Evolutionary conservation across 2,113 vertebrate species (phyloP).

Genomic region (Sylvilagus bachmani): DNA sequence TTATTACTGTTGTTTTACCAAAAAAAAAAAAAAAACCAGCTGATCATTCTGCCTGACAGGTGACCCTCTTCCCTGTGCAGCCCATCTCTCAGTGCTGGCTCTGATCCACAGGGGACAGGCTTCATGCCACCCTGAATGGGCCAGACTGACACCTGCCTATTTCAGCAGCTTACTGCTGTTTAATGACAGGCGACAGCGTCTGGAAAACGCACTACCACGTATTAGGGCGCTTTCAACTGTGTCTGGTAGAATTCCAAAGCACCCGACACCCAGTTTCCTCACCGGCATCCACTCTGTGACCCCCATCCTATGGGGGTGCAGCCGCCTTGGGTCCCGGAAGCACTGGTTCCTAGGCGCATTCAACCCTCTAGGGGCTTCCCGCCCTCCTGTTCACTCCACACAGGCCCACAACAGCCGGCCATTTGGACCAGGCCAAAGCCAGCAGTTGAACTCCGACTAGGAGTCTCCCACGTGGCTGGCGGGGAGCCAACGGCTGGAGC

Average conservation of each 20-base stretch:
- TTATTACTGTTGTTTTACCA: not conserved
- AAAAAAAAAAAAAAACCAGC: constrained; percentile 16
- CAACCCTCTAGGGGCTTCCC: not conserved
- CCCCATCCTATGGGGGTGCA: not conserved
- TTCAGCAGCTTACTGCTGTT: constrained; percentile 21
- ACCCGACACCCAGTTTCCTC: constrained; percentile 45
- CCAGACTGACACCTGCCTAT: constrained; percentile 24
- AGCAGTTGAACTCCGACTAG: too few species aligned
- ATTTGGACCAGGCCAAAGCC: too few species aligned
- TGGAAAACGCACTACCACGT: not conserved
- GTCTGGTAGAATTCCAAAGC: constrained; percentile 68
- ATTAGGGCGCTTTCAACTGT: constrained; percentile 16
- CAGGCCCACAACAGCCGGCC: too few species aligned
- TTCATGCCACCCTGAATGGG: constrained; percentile 43
- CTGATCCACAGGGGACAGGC: not conserved
- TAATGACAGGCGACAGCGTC: not conserved
- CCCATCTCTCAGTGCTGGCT: not conserved
- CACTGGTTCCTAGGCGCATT: constrained; percentile 12
- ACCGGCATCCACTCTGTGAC: not conserved
- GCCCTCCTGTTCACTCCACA: too few species aligned
- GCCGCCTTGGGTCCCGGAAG: not conserved
- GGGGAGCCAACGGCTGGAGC: too few species aligned
- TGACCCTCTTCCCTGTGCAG: not conserved
- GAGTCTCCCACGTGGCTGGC: too few species aligned
- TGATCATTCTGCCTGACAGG: constrained; percentile 8